A percentile compares a stretch with the other conserved stretches of the same genome.
Evolutionary conservation across 2,113 vertebrate genomes (phyloP).

Genomic region (Psephotus haematonotus): DNA sequence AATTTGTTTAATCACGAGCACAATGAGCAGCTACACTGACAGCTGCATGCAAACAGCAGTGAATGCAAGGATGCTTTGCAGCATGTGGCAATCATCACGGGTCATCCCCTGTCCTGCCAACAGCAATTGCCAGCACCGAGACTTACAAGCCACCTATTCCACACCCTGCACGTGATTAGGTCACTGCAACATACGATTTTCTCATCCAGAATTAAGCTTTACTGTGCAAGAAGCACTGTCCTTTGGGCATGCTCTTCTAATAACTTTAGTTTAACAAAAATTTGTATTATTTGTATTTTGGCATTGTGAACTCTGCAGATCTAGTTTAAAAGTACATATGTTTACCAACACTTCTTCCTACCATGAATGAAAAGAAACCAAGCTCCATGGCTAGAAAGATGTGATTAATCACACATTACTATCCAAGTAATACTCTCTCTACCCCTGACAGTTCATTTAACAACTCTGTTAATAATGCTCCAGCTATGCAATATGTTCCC

Average conservation of each 20-base stretch:
- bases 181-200: accelerated
- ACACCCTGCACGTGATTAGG: background rate
- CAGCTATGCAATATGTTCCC: background rate
- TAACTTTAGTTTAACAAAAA: background rate
- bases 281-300: background rate
- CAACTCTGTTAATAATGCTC: background rate
- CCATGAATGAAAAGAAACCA: background rate
- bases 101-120: background rate
- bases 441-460: background rate
- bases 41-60: background rate
- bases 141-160: background rate
- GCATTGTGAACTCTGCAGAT: background rate
- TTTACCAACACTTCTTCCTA: background rate
- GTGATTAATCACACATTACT: accelerated
- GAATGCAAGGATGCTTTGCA: background rate
- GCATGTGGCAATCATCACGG: accelerated
- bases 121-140: background rate
- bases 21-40: background rate
- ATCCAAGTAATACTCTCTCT: background rate
- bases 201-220: background rate
- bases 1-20: background rate
- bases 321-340: background rate
- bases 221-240: background rate
- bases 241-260: background rate
- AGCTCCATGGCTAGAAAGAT: background rate